Evolutionary conservation across 1,140 invertebrate genomes (phyloP).

Genomic region (Macrobrachium rosenbergii): DNA sequence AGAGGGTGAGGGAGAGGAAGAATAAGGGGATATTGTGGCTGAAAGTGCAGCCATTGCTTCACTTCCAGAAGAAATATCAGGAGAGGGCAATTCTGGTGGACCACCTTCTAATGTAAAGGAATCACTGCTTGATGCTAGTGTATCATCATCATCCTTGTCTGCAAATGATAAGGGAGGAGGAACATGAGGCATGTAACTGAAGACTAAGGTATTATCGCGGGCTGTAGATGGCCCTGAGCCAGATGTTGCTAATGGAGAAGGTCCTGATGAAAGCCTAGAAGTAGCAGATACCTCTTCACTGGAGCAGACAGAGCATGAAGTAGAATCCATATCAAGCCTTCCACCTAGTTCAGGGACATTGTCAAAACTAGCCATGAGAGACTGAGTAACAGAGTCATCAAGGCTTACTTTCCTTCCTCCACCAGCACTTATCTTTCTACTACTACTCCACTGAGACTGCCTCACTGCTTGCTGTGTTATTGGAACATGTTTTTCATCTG

Average conservation of each 20-base stretch:
- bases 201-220: constrained; percentile 38
- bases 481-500: constrained; percentile 36
- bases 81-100: constrained; percentile 58
- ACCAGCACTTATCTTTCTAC: constrained; percentile 48
- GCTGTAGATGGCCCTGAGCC: constrained; percentile 50
- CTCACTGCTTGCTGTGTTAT: constrained; percentile 40
- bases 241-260: constrained; percentile 48
- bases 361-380: constrained; percentile 64
- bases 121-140: constrained; percentile 62
- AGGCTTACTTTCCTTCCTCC: constrained; percentile 59
- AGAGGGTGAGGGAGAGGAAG: constrained; percentile 50
- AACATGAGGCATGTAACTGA: constrained; percentile 28
- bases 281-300: constrained; percentile 57
- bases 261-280: constrained; percentile 51
- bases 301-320: constrained; percentile 65
- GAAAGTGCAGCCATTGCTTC: constrained; percentile 44
- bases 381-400: constrained; percentile 63
- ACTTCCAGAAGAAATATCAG: constrained; percentile 55
- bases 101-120: constrained; percentile 61
- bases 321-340: constrained; percentile 65
- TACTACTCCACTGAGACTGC: constrained; percentile 53
- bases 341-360: constrained; percentile 63
- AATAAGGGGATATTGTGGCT: constrained; percentile 49
- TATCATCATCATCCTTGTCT: constrained; percentile 60
- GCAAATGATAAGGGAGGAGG: constrained; percentile 32